Base-by-base conservation (phyloP, 1,140 invertebrate species). In the Hestina assimilis region DNA sequence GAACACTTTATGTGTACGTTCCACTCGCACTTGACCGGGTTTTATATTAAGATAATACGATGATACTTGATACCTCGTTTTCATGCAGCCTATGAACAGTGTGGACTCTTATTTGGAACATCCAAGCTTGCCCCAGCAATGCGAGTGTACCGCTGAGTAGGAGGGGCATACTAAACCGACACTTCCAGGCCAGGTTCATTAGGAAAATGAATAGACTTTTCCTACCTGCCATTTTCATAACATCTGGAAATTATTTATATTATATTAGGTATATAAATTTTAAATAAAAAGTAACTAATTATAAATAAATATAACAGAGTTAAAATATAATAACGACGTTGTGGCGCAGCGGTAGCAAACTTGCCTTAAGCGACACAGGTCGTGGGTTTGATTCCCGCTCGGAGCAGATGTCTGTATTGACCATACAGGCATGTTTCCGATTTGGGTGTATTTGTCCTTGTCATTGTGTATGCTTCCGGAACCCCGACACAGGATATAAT, bases 101-200 rank as follows among this genome's bases (percentile, higher is more conserved):
- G 24, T 83, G 82, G 4, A 84, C 76, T 12, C 82, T 51, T n/a
- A 87, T 83, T 69, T 87, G 84, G 70, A 87, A 79, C 84, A 87
- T 87, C 77, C 78, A 85, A 9, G 84, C 84, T 51, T 76, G 72
- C 7, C 84, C 84, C 12, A 87, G 72, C 45, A 83, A 48, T n/a
- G 84, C 84, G 26, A 81, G 79, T 0, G 79, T 79, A 12, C 83
- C 79, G 50, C 80, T 83, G 11, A 87, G 73, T 47, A 87, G 60
- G 40, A 87, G 61, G 33, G 83, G 83, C 83, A 87, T 85, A 53
- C 75, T 85, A 69, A 58, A 81, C 3, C 84, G 69, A 59, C 77
- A 85, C 38, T 72, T 72, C 84, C 84, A 87, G 33, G 84, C 84
- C 62, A 87, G 62, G 23, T 74, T 72, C 82, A 87, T 87, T 56